Conservation (phyloP, 2,797 vertebrate genomes). For the Delichon dasypus region DNA sequence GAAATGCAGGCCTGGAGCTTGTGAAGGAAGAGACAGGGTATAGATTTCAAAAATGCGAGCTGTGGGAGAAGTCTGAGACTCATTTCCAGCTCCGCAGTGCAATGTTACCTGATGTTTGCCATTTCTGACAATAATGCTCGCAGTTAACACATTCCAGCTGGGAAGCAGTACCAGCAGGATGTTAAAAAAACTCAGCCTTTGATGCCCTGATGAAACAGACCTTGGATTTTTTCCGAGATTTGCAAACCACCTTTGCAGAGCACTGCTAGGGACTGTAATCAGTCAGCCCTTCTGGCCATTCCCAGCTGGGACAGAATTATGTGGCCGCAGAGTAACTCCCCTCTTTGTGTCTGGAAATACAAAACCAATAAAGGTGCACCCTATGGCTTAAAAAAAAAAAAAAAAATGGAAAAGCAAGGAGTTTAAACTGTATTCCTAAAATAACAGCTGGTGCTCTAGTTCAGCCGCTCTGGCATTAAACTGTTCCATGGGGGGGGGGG, state of each 20-base stretch:
- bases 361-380: background rate
- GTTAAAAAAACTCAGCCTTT: background rate
- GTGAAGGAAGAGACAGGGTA: background rate
- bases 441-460: background rate
- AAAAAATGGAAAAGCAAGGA: background rate
- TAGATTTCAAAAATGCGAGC: background rate
- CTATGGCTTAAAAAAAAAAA: background rate
- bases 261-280: background rate
- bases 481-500: rapidly evolving
- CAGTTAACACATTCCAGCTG: background rate
- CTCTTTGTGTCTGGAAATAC: background rate
- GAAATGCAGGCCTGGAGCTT: background rate
- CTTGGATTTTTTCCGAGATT: background rate
- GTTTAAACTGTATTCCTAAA: background rate
- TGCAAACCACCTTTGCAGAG: background rate
- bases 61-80: background rate
- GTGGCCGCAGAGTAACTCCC: background rate
- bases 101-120: background rate
- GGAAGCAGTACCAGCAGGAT: background rate
- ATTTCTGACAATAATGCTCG: background rate
- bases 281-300: background rate
- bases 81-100: background rate
- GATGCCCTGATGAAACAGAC: conserved; percentile 8
- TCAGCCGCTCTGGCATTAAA: background rate
- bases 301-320: background rate